These are phyloP conservation scores for Hirtodrosophila trivittata DNA, from an alignment of 2,888 invertebrate species.

Conservation along the genomic window DNA sequence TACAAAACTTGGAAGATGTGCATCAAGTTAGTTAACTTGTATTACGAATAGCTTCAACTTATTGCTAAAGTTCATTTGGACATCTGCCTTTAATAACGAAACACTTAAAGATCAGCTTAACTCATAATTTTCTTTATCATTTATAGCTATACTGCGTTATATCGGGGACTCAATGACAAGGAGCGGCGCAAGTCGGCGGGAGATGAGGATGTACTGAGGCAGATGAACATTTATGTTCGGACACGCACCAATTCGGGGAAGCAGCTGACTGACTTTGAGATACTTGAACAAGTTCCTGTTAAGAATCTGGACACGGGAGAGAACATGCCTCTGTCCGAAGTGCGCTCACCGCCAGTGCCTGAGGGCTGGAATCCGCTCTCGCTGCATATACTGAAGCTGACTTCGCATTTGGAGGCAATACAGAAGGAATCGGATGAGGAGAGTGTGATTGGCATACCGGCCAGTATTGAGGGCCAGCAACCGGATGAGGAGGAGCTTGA, in stretches of 20 bases:
- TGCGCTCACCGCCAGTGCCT: conserved; percentile 85
- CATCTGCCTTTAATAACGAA: background rate
- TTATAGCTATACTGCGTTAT: conserved; percentile 81
- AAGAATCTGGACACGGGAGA: conserved; percentile 93
- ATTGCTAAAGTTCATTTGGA: conserved; percentile 65
- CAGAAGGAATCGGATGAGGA: conserved; percentile 92
- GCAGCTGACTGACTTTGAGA: conserved; percentile 95
- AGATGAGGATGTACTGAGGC: conserved; percentile 90
- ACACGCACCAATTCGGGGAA: conserved; percentile 94
- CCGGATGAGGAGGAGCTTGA: conserved; percentile 84
- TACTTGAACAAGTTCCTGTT: conserved; percentile 94
- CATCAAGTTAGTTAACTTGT: conserved; percentile 74
- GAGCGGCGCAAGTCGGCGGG: conserved; percentile 93
- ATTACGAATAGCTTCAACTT: conserved; percentile 8
- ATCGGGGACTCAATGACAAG: conserved; percentile 80
- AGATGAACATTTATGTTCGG: conserved; percentile 89
- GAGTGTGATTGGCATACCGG: conserved; percentile 87
- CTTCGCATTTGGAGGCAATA: conserved; percentile 92
- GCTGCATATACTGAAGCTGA: conserved; percentile 96
- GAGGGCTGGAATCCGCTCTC: conserved; percentile 98
- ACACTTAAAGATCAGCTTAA: too few relatives aligned
- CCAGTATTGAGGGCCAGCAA: conserved; percentile 82
- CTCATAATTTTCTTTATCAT: too few relatives aligned
- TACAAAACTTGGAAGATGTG: conserved; percentile 79
- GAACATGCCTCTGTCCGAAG: conserved; percentile 95